Evolutionary conservation across 2,113 vertebrate species (phyloP), one percentile per base, ranked within the genome.

Genomic region (Pyxicephalus adspersus): DNA sequence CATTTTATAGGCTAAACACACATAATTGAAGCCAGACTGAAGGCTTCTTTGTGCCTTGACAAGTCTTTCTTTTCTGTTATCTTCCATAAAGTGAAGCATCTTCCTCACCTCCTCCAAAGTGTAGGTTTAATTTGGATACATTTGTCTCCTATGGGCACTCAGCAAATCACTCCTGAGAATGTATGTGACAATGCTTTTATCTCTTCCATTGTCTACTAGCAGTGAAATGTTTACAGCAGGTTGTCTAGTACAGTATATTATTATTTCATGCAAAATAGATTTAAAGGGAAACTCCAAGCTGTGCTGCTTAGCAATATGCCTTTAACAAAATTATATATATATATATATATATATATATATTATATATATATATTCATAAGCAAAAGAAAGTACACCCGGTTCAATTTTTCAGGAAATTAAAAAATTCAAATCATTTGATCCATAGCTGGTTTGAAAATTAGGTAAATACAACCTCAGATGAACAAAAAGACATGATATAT

Each of bases 171-270:
- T 76, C 5, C 16, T 0, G 20, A 74, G 54, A 58, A 60, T 23
- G 71, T 63, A 63, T 63, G 73, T 76, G 57, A 64, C 58, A 76
- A 28, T 64, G 58, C 73, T 76, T 76, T 76, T 76, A 76, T 76
- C 57, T 76, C 22, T 23, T 15, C 17, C 13, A 76, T 76, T 75
- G 72, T 45, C 29, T 60, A 45, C 55, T 75, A 75, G 31, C 72
- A 31, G 58, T 31, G 57, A 57, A 75, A 60, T 76, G 73, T 76
- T 63, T 76, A 76, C 58, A 26, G 31, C 22, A 50, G 34, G 38
- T 13, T 76, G 26, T 58, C 58, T 4, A 45, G 31, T 20, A 28
- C 34, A 51, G 29, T 38, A 34, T 58, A 58, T 29, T 7, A 38
- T 7, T 38, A 38, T 38, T 38, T 38, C 34, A 38, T 38, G 5